Percentiles rank a stretch among this genome's conserved stretches.
Conservation (phyloP, 1,140 invertebrate genomes). For the Armadillidium nasatum region DNA sequence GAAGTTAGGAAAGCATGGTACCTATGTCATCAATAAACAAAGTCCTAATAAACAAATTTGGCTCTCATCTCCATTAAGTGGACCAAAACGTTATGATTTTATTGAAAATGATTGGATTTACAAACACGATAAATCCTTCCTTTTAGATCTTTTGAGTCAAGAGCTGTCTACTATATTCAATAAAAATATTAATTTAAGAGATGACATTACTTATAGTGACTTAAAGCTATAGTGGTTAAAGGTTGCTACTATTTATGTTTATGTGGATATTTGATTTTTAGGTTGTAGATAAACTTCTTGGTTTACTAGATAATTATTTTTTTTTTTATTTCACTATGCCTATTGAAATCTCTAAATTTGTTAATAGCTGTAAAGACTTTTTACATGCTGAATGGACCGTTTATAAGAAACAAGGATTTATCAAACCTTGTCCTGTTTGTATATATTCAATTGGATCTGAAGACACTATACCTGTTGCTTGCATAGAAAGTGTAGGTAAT, state of each 20-base stretch:
- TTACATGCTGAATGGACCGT: conserved; percentile 39
- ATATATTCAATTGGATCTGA: conserved; percentile 36
- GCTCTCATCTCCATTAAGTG: conserved; percentile 88
- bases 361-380: conserved; percentile 37
- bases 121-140: conserved; percentile 71
- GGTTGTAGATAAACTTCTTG: neutral
- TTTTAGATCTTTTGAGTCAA: conserved; percentile 73
- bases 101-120: conserved; percentile 76
- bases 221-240: conserved; percentile 77
- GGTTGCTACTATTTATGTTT: conserved; percentile 49
- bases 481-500: conserved; percentile 30
- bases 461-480: conserved; percentile 30
- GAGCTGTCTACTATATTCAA: conserved; percentile 74
- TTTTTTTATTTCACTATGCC: neutral
- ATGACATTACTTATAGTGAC: conserved; percentile 54
- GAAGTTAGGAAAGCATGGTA: conserved; percentile 72
- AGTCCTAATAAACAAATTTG: conserved; percentile 94
- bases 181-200: conserved; percentile 60
- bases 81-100: conserved; percentile 86
- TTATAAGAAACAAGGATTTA: conserved; percentile 33
- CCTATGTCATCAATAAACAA: conserved; percentile 95
- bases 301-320: neutral
- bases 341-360: conserved; percentile 33
- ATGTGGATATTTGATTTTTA: neutral
- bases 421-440: conserved; percentile 31